These are phyloP conservation scores for Resseliella maxima DNA, from an alignment of 2,888 invertebrate species.

Conservation along the genomic window DNA sequence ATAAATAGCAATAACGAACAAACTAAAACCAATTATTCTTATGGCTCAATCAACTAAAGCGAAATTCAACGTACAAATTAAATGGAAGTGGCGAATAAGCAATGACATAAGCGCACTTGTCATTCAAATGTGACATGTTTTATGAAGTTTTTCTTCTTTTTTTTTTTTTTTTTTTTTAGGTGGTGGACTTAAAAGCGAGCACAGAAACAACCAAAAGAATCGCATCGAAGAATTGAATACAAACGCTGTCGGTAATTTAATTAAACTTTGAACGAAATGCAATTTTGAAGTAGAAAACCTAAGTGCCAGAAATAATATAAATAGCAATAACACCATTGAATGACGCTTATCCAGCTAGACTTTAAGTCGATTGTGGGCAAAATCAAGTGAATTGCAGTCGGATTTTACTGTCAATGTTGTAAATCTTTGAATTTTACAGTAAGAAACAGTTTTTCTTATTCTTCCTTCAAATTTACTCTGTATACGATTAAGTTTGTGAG, in stretches of 20 bases:
- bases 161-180: too few relatives aligned
- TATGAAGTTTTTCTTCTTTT: conserved; percentile 38
- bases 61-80: not conserved
- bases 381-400: not conserved
- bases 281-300: not conserved
- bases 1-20: not conserved
- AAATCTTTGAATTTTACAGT: not conserved
- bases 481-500: too few relatives aligned
- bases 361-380: not conserved
- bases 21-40: conserved; percentile 21
- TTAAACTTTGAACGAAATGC: not conserved
- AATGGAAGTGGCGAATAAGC: not conserved
- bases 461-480: too few relatives aligned
- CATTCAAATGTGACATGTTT: conserved; percentile 27
- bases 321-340: not conserved
- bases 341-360: not conserved
- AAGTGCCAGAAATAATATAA: not conserved
- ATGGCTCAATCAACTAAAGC: conserved; percentile 25
- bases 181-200: not conserved
- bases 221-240: too few relatives aligned
- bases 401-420: not conserved
- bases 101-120: conserved; percentile 31
- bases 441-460: not conserved
- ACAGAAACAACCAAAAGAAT: not conserved
- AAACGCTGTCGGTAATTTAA: not conserved